These are phyloP conservation scores for Octodonta nipae DNA, from an alignment of 2,888 invertebrate species.

Conservation along the genomic window DNA sequence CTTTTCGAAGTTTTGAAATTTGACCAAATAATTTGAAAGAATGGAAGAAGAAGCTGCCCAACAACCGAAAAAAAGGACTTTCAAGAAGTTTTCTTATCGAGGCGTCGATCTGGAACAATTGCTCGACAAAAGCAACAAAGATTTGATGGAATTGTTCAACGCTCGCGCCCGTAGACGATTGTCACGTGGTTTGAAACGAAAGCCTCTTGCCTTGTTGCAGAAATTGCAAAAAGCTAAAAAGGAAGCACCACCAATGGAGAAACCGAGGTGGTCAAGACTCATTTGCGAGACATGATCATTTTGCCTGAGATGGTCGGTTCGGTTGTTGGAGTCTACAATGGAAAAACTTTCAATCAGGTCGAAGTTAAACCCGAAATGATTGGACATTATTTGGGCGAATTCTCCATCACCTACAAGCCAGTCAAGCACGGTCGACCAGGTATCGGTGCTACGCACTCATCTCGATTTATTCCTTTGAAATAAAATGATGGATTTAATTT, in stretches of 20 bases:
- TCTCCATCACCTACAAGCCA: slow-evolving; percentile 79
- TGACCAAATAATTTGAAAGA: too few relatives aligned
- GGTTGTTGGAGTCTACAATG: slow-evolving; percentile 96
- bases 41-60: too few relatives aligned
- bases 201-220: slow-evolving; percentile 88
- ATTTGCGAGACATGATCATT: slow-evolving; percentile 96
- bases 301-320: slow-evolving; percentile 99
- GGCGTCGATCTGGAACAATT: slow-evolving; percentile 99
- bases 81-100: slow-evolving; percentile 98
- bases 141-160: slow-evolving; percentile 90
- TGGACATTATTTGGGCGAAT: slow-evolving; percentile 78
- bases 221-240: slow-evolving; percentile 91
- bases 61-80: slow-evolving; percentile 99
- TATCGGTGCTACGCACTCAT: slow-evolving; percentile 86
- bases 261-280: slow-evolving; percentile 98
- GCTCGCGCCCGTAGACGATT: slow-evolving; percentile 87
- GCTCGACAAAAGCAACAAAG: slow-evolving; percentile 92
- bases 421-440: slow-evolving; percentile 83
- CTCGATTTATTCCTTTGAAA: slow-evolving; percentile 79
- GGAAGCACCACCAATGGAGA: slow-evolving; percentile 91
- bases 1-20: too few relatives aligned
- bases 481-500: too few relatives aligned
- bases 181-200: slow-evolving; percentile 84
- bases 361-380: slow-evolving; percentile 78
- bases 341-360: slow-evolving; percentile 89